Base-by-base conservation (phyloP, 2,113 vertebrate species). In the Arvicanthis niloticus region DNA sequence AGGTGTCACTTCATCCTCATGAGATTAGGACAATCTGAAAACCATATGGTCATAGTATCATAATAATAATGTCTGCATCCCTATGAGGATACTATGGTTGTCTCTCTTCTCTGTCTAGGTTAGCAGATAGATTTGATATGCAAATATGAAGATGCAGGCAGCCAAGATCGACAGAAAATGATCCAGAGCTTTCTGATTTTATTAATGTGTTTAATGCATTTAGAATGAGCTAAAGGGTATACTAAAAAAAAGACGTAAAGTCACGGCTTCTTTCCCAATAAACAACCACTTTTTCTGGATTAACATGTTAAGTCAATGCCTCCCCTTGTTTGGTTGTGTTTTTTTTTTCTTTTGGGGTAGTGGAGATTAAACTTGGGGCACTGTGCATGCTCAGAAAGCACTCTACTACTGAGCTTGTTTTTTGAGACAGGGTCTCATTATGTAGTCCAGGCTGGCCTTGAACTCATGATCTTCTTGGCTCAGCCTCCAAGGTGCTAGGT, bases 201-300 rank as follows among this genome's bases (percentile, higher is more conserved):
- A 89, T 77, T 70, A 68, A 53, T 48, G 37, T 80, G 16, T 93
- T 95, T 96, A 48, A 84, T 80, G 92, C 58, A 34, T 68, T 65
- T 72, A 45, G 17, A 73, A 85, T 93, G 40, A 53, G 70, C 70
- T 62, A 51, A 70, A 0, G 58, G 62, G 48, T 31, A 31, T 72
- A 60, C 70, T 51, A 91, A 24, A 67, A 24, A 67, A 12, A 92
- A 85, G n/a, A 13, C 53, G 22, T 67, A 80, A 82, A 65, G 16
- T 11, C 42, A 72, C 65, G 88, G 60, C 37, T 86, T 53, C 60
- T 75, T 93, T 96, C 21, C 77, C 60, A 75, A 22, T 65, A 65
- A 96, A 89, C 51, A 84, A 86, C 13, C n/a, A 81, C 22, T 87
- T 94, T 67, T 67, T 65, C 53, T 84, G 42, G n/a, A 1, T 7